Percentiles rank a stretch among this genome's conserved stretches.
Evolutionary conservation across 2,888 invertebrate genomes (phyloP).

Genomic region (Megamerina dolium): DNA sequence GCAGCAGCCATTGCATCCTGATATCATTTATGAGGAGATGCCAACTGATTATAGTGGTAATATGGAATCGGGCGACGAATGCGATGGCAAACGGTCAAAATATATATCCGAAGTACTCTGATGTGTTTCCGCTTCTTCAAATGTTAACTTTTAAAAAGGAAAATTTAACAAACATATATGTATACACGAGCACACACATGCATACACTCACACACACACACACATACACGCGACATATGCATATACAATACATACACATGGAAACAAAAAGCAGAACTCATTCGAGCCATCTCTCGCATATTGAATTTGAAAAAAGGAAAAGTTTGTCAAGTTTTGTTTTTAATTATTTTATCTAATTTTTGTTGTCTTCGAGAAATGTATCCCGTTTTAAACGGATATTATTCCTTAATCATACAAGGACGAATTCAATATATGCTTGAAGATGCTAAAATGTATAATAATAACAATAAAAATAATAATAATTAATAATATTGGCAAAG

Average conservation of each 20-base stretch:
- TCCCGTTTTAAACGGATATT: too few species aligned
- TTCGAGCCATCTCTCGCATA: constrained; percentile 30
- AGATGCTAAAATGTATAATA: too few species aligned
- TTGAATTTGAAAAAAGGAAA: constrained; percentile 34
- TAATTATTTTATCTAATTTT: too few species aligned
- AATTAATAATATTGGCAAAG: too few species aligned
- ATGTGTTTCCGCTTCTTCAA: constrained; percentile 31
- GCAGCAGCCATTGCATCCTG: constrained; percentile 32
- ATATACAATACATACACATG: constrained; percentile 20
- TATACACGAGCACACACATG: constrained; percentile 16
- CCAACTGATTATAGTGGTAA: constrained; percentile 46
- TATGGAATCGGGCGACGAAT: constrained; percentile 43
- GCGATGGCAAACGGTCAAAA: constrained; percentile 45
- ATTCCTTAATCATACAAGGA: too few species aligned
- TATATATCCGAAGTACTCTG: constrained; percentile 45
- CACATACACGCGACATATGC: constrained; percentile 20
- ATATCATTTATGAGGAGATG: constrained; percentile 43
- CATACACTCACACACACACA: constrained; percentile 21
- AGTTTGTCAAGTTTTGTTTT: constrained; percentile 2
- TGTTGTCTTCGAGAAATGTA: too few species aligned
- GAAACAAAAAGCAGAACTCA: constrained; percentile 1
- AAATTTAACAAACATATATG: constrained; percentile 25
- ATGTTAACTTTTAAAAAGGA: constrained; percentile 28
- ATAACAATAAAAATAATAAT: too few species aligned
- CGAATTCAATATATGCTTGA: too few species aligned